Evolutionary conservation across 2,888 invertebrate species (phyloP), one percentile per base, ranked within the genome.

Genomic region (Melanchra persicariae): DNA sequence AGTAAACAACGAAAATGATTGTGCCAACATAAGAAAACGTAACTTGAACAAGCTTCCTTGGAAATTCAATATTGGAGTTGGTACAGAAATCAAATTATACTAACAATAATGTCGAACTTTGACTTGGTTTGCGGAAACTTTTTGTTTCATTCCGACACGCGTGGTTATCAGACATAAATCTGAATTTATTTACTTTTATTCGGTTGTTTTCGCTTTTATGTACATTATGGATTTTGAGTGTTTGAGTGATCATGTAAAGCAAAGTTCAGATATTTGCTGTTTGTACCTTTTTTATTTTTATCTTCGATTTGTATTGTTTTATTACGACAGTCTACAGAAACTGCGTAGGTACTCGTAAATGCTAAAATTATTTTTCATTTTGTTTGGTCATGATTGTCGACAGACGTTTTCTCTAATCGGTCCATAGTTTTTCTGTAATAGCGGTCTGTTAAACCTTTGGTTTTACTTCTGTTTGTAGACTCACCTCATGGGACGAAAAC

Each of bases 1-100:
- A 80, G 82, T 85, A 82, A 85, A 85, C 85, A 83, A 72, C 72
- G 82, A 77, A 83, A 82, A 85, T 84, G 78, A 85, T 84, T 82
- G 79, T 81, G 75, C 81, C 79, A 85, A 84, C 85, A 84, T 74
- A 78, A 83, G 85, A 82, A 82, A 85, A 83, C 70, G 77, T 77
- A 77, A 85, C 75, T 74, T 47, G 82, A 84, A 83, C 85, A 81
- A 83, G 77, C 82, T 79, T 81, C 64, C 74, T 84, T 81, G 79
- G 84, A 88, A 89, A 89, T 87, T 88, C 89, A 90, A 90, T 90
- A 90, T 89, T 87, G 86, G 84, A 88, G 82, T 90, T 89, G 78
- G 84, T 84, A 86, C 84, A 72, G 77, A 78, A 89, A 90, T 90
- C 85, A 88, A 90, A 90, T 90, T 90, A 90, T 84, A 84, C 85